Evolutionary conservation across 2,113 vertebrate species (phyloP), one percentile per base, ranked within the genome.

Genomic region (Phylloscopus trochilus): DNA sequence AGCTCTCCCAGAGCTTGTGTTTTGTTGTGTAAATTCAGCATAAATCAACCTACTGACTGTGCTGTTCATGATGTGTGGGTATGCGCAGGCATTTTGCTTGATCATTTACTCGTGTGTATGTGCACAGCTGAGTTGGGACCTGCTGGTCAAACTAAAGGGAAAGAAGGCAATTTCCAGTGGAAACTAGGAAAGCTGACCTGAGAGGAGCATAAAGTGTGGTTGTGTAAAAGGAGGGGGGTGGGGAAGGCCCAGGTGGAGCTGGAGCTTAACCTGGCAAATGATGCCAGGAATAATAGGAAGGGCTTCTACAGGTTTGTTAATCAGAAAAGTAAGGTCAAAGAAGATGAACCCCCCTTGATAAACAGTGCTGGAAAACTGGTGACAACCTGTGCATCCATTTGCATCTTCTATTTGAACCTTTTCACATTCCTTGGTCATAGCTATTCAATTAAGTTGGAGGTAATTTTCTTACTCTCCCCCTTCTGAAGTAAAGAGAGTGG

Each of bases 31-130:
- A 39, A 49, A 73, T 64, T 69, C 55, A 78, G 51, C 5, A 1
- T 8, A 35, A 35, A 17, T 21, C 5, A 28, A 35, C 20, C 51
- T 47, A 18, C 17, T 47, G 67, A 26, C 23, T 0, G 0, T 37
- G 21, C 22, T 14, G 13, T 20, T 72, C 5, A 8, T 22, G 39
- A 12, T 39, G 30, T 22, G 33, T 9, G 1, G 18, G 14, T 11
- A 1, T 16, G 14, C 13, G 2, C 2, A 47, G 44, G 33, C 18
- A 22, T 88, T 88, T 49, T 70, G 19, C 62, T n/a, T 15, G 9
- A 4, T 77, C 18, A 1, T 39, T 35, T 62, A 15, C 33, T 7
- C 16, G 1, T 5, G 20, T 69, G 17, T n/a, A 0, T 37, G 9
- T 37, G 22, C 20, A 2, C 4, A 24, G n/a, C 39, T 9, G 6